phyloP scores from a whole-genome alignment of 2,113 vertebrate genomes.

The Arvicanthis niloticus region DNA sequence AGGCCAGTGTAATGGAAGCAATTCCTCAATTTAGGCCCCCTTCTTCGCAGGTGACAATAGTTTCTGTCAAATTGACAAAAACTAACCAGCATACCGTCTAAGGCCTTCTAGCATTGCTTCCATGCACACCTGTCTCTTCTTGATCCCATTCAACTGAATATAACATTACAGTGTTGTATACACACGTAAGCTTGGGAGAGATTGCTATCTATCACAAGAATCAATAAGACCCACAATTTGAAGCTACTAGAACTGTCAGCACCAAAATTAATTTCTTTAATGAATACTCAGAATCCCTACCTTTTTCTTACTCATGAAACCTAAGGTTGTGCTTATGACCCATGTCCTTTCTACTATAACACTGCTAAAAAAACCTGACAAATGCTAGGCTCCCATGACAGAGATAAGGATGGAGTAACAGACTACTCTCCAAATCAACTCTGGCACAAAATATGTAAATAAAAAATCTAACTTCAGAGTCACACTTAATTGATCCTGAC shows the following conservation, averaged over 20 bases:
- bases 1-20: not conserved
- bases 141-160: not conserved
- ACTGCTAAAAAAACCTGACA: conserved; percentile 26
- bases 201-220: not conserved
- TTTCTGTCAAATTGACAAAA: not conserved
- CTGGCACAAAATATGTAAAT: not conserved
- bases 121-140: not conserved
- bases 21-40: not conserved
- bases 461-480: conserved; percentile 9
- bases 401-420: conserved; percentile 53
- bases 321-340: not conserved
- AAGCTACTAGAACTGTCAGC: not conserved
- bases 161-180: not conserved
- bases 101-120: not conserved
- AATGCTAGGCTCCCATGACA: not conserved
- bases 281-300: not conserved
- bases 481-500: not conserved
- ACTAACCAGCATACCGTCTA: not conserved
- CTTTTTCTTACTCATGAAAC: not conserved
- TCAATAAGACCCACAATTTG: not conserved
- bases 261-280: not conserved
- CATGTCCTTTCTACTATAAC: not conserved
- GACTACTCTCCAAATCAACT: conserved; percentile 46
- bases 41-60: not conserved
- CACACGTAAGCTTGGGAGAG: not conserved